Conservation (phyloP, 2,797 vertebrate species). For the Naso thynnoides region DNA sequence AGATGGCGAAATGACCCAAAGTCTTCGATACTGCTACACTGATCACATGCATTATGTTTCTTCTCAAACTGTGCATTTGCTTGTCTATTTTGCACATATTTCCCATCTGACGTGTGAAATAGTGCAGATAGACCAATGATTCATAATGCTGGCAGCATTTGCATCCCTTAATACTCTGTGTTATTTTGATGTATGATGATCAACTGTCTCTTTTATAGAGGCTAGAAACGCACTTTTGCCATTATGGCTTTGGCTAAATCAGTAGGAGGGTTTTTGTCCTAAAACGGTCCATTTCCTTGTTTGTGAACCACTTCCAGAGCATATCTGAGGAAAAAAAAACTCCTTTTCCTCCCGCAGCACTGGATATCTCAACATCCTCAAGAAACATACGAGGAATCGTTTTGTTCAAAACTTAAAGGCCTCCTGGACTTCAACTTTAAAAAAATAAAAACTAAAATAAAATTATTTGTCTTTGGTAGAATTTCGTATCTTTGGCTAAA, state of each 20-base stretch:
- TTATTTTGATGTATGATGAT: conserved; percentile 86
- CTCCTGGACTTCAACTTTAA: neutral
- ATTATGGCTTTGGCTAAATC: conserved; percentile 77
- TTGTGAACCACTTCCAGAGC: conserved; percentile 71
- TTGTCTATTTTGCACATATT: conserved; percentile 88
- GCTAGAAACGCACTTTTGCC: conserved; percentile 72
- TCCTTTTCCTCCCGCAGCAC: too few species aligned
- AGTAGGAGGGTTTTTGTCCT: conserved; percentile 76
- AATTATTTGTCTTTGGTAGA: neutral
- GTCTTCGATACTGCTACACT: conserved; percentile 94
- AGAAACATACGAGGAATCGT: neutral
- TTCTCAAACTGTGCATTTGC: conserved; percentile 95
- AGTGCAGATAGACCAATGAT: conserved; percentile 99
- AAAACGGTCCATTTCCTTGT: conserved; percentile 79
- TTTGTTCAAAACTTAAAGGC: conserved; percentile 23
- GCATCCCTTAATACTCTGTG: conserved; percentile 91
- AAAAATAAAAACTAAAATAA: too few species aligned
- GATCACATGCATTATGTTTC: conserved; percentile 94
- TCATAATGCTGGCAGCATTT: conserved; percentile 96
- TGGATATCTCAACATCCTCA: conserved; percentile 22
- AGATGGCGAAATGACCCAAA: conserved; percentile 99
- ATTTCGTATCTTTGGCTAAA: neutral
- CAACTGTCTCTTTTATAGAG: conserved; percentile 73
- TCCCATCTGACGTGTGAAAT: conserved; percentile 96
- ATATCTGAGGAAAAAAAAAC: conserved; percentile 29